phyloP scores from a whole-genome alignment of 2,888 invertebrate species.

The Cephus nigrinus region DNA sequence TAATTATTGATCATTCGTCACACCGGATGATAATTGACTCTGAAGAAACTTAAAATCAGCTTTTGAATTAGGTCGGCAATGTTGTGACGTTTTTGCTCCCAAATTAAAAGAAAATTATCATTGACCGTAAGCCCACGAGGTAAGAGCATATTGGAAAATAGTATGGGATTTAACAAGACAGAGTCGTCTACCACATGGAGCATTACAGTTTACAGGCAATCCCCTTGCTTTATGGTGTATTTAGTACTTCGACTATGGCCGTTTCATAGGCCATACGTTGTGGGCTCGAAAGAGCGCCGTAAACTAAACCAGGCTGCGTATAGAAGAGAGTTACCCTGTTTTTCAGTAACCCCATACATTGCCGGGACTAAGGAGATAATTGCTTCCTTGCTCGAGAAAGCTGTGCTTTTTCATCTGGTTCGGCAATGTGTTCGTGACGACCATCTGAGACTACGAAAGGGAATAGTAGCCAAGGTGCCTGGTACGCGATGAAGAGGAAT shows the following conservation, averaged over 20 bases:
- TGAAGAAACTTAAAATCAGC: too few species aligned
- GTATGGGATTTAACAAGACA: too few species aligned
- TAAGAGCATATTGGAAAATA: too few species aligned
- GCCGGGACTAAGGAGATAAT: conserved; percentile 34
- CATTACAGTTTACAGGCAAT: conserved; percentile 50
- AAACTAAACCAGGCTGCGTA: conserved; percentile 16
- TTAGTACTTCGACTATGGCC: conserved; percentile 45
- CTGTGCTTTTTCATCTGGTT: not conserved
- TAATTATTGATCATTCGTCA: too few species aligned
- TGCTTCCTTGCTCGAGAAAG: conserved; percentile 17
- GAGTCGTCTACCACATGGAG: conserved; percentile 28
- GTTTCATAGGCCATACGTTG: conserved; percentile 50
- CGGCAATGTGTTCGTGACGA: not conserved
- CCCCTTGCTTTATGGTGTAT: conserved; percentile 52
- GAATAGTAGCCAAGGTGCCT: too few species aligned
- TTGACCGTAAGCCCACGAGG: too few species aligned
- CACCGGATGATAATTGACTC: too few species aligned
- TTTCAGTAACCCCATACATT: conserved; percentile 31
- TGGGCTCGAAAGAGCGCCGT: conserved; percentile 25
- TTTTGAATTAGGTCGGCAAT: too few species aligned
- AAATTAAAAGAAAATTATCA: too few species aligned
- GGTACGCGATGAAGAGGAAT: too few species aligned
- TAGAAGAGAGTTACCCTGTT: conserved; percentile 22
- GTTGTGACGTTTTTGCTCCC: too few species aligned
- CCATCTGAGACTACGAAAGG: not conserved